Base-by-base conservation (phyloP, 1,140 invertebrate genomes). In the Varroa destructor region DNA sequence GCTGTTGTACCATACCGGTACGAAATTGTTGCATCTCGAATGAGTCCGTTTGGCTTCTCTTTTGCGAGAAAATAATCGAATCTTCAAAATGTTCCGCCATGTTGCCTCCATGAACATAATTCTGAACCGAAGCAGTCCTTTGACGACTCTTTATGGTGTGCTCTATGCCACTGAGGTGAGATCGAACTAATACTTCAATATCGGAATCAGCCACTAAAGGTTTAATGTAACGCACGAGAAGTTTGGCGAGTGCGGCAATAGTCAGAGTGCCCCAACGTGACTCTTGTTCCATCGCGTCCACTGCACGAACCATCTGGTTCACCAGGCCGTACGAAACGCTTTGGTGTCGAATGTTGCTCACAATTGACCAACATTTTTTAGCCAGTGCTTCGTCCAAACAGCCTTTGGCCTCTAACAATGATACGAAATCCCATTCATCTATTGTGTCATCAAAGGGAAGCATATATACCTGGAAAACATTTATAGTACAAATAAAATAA, bases 81-180 rank as follows among this genome's bases (percentile, higher is more conserved):
- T 67, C 61, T 12, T 67, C 61, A 8, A 67, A 67, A 67, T 67
- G 61, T 46, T 67, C 61, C 2, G 61, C 61, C 61, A 36, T 40
- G 14, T 25, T 40, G 2, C 1, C 14, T 37, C 61, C 14, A 46
- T 37, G 1, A 1, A 67, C 61, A 46, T 43, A 67, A 8, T 67
- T 67, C 61, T 2, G 2, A 1, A 67, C 61, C 12, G 61, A 67
- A 3, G 61, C 10, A 14, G 61, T 67, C 8, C 46, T 46, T 40
- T 67, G 61, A 12, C 40, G 46, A 3, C 61, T 37, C 1, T 46
- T 25, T 1, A 37, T 2, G 4, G 3, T 51, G 8, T 40, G 14
- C 10, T 67, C 61, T 12, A 67, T 12, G 12, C 37, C 14, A 14
- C 40, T 40, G 1, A 67, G 36, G 12, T 40, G 10, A 12, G 14